These are phyloP conservation scores for Bradypus variegatus DNA, from an alignment of 2,797 vertebrate species.

Conservation along the genomic window DNA sequence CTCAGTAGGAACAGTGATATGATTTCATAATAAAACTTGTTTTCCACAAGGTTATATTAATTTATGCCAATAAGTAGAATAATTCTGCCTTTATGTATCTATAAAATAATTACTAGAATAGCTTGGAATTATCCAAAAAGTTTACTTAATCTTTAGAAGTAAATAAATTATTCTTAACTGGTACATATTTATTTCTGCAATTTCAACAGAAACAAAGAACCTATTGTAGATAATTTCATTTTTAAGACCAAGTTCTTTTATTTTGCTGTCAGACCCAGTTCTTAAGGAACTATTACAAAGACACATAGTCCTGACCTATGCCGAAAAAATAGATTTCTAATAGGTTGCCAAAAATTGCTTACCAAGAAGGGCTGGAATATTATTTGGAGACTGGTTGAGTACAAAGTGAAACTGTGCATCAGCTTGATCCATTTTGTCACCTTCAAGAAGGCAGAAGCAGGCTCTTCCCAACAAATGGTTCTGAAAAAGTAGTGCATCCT, in stretches of 20 bases:
- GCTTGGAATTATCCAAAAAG: background rate
- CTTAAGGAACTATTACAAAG: slow-evolving; percentile 6
- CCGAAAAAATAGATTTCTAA: background rate
- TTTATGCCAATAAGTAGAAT: slow-evolving; percentile 21
- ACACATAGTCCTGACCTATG: background rate
- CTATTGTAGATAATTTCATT: background rate
- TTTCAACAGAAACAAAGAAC: slow-evolving; percentile 26
- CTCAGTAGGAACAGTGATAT: background rate
- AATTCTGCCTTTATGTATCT: background rate
- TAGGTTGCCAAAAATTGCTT: slow-evolving; percentile 53
- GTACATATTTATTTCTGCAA: slow-evolving; percentile 3
- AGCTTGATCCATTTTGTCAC: slow-evolving; percentile 99
- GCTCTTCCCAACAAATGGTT: slow-evolving; percentile 98
- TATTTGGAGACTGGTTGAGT: slow-evolving; percentile 98
- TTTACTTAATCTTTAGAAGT: slow-evolving; percentile 25
- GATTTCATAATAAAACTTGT: slow-evolving; percentile 14
- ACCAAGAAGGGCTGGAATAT: slow-evolving; percentile 97
- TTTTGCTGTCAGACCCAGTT: background rate
- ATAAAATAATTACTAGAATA: slow-evolving; percentile 37
- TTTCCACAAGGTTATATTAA: background rate
- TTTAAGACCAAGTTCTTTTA: slow-evolving; percentile 8
- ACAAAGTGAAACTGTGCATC: slow-evolving; percentile 99
- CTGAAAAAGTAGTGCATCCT: slow-evolving; percentile 71
- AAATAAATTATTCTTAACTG: slow-evolving; percentile 20
- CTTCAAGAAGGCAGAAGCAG: slow-evolving; percentile 97